These are phyloP conservation scores for Leptinotarsa peninsularis DNA, from an alignment of 2,888 invertebrate genomes.

Conservation along the genomic window DNA sequence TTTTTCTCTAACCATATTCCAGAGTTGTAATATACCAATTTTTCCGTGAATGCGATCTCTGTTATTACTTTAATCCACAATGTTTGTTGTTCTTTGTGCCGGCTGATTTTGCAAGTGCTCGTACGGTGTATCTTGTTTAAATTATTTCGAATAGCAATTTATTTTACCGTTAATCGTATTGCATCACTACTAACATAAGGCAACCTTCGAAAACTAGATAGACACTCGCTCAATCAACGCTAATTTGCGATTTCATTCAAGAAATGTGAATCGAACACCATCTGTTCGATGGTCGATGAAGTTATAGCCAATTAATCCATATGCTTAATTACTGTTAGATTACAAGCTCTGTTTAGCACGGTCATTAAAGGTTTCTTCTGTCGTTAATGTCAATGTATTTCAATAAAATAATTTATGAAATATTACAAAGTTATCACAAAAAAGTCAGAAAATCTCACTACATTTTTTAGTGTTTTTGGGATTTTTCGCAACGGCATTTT, in stretches of 20 bases:
- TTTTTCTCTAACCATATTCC: background rate
- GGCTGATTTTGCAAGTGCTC: background rate
- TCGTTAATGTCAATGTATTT: too few relatives aligned
- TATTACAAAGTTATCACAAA: too few relatives aligned
- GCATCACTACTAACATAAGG: background rate
- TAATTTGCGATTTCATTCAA: background rate
- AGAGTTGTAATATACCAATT: background rate
- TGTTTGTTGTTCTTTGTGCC: background rate
- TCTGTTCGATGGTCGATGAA: slow-evolving; percentile 4
- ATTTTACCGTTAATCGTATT: slow-evolving; percentile 10
- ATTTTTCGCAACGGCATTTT: too few relatives aligned
- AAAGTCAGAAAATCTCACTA: too few relatives aligned
- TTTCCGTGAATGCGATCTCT: background rate
- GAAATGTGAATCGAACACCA: background rate
- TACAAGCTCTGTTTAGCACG: too few relatives aligned
- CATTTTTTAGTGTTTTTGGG: too few relatives aligned
- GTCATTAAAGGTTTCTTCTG: too few relatives aligned
- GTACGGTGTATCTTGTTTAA: background rate
- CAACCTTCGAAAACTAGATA: background rate
- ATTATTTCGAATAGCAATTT: slow-evolving; percentile 7
- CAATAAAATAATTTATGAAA: too few relatives aligned
- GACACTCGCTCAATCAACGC: background rate
- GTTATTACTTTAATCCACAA: background rate
- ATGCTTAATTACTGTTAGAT: background rate
- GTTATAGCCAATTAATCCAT: background rate